phyloP scores from a whole-genome alignment of 2,113 vertebrate species.

The Nycticorax nycticorax region DNA sequence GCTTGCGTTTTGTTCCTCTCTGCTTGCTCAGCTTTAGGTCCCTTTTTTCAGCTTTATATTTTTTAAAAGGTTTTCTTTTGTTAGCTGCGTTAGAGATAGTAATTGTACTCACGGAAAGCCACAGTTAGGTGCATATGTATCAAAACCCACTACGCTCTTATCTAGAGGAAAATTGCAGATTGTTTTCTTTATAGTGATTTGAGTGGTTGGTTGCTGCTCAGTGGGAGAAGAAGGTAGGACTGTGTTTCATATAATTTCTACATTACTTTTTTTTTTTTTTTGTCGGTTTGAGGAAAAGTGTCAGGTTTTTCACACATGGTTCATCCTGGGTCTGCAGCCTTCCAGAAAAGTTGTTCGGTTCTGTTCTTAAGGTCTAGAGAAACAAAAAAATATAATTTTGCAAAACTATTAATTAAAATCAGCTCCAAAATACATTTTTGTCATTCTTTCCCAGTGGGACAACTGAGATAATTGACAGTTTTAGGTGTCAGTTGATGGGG shows the following conservation, averaged over 20 bases:
- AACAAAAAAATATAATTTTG: not conserved
- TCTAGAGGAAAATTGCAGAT: conserved; percentile 25
- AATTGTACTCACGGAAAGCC: conserved; percentile 49
- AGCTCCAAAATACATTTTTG: not conserved
- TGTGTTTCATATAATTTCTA: not conserved
- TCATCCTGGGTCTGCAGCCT: not conserved
- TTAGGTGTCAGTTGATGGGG: not conserved
- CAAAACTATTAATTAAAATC: not conserved
- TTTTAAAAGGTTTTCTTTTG: conserved; percentile 38
- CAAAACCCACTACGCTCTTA: conserved; percentile 2
- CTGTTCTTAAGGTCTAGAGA: not conserved
- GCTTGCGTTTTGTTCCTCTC: not conserved
- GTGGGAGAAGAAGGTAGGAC: conserved; percentile 8
- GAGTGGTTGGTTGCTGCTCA: conserved; percentile 1
- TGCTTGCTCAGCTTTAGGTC: not conserved
- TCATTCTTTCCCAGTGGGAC: not conserved
- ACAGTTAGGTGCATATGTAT: not conserved
- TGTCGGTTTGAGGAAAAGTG: not conserved
- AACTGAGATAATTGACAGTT: not conserved
- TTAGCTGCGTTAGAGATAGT: conserved; percentile 8
- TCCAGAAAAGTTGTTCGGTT: not conserved
- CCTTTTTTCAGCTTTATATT: not conserved
- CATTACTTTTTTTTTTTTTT: not conserved
- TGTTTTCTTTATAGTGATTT: not conserved
- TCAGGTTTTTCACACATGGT: not conserved